Evolutionary conservation across 92 coral and sea anemone species (phyloP).

Genomic region (Zoanthus sansibaricus): DNA sequence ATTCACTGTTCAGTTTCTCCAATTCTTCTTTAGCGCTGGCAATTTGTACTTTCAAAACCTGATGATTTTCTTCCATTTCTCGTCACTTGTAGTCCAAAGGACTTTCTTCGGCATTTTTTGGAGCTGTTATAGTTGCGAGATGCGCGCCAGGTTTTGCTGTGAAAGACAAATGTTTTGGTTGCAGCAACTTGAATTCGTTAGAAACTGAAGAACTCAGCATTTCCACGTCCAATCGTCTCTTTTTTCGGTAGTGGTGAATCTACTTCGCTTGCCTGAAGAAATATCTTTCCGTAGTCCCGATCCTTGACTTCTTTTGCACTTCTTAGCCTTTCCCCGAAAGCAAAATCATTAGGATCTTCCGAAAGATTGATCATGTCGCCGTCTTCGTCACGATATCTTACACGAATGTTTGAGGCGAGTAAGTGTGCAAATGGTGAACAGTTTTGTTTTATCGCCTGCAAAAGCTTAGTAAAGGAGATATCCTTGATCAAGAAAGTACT

Average conservation of each 20-base stretch:
- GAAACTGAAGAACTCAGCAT: no score
- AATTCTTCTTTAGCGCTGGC: conserved; percentile 46
- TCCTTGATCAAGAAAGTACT: conserved; percentile 25
- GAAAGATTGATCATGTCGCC: no score
- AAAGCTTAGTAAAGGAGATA: no score
- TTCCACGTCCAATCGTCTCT: conserved; percentile 29
- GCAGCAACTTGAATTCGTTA: no score
- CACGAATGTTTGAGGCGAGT: no score
- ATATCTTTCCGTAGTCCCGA: conserved; percentile 48
- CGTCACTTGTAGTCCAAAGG: conserved; percentile 41
- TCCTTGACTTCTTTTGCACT: conserved; percentile 59
- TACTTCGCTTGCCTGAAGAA: background rate
- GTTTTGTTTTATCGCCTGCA: no score
- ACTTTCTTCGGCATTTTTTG: conserved; percentile 22
- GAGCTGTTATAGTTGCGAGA: conserved; percentile 44
- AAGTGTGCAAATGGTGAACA: no score
- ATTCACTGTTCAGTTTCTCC: conserved; percentile 16
- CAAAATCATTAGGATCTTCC: background rate
- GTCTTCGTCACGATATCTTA: no score
- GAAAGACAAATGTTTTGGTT: conserved; percentile 44
- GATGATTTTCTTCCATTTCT: conserved; percentile 47
- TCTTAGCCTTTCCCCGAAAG: conserved; percentile 53
- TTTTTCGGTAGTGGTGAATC: conserved; percentile 53
- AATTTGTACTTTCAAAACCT: conserved; percentile 43
- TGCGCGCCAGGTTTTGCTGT: conserved; percentile 43